These are phyloP conservation scores for Heliornis fulica DNA, from an alignment of 2,113 vertebrate species.

Conservation along the genomic window DNA sequence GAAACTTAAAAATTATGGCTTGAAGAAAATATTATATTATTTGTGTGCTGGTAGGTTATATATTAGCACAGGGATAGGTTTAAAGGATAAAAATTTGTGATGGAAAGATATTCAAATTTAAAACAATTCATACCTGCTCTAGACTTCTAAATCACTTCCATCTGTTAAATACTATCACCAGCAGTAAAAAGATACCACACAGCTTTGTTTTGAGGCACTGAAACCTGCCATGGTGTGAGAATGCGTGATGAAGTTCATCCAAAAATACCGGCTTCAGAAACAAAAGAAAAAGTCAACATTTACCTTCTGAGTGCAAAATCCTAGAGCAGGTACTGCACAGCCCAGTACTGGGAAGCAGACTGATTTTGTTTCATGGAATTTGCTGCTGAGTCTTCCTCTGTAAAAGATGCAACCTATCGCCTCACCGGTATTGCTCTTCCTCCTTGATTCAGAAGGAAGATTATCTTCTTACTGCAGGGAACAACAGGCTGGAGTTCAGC, in stretches of 20 bases:
- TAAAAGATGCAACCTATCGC: neutral
- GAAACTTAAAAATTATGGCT: neutral
- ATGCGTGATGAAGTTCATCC: neutral
- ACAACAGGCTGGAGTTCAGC: neutral
- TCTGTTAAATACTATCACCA: neutral
- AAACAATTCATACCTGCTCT: neutral
- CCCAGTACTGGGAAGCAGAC: neutral
- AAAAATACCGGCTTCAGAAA: rapidly evolving
- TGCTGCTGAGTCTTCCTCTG: neutral
- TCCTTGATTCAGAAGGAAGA: neutral
- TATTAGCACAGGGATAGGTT: neutral
- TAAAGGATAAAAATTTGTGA: neutral
- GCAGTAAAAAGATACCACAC: neutral
- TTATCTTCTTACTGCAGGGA: neutral
- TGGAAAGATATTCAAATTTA: neutral
- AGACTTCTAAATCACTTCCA: slow-evolving; percentile 1
- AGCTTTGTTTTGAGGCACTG: neutral
- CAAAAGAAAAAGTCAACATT: neutral
- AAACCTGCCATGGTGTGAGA: neutral
- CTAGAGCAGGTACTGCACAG: neutral
- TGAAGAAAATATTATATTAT: neutral
- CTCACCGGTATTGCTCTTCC: neutral
- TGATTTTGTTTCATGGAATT: neutral
- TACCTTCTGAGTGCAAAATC: neutral
- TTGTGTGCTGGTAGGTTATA: neutral